A percentile compares a stretch with the other conserved stretches of the same genome.
Evolutionary conservation across 2,113 vertebrate species (phyloP).

Genomic region (Mesoclemmys tuberculata): DNA sequence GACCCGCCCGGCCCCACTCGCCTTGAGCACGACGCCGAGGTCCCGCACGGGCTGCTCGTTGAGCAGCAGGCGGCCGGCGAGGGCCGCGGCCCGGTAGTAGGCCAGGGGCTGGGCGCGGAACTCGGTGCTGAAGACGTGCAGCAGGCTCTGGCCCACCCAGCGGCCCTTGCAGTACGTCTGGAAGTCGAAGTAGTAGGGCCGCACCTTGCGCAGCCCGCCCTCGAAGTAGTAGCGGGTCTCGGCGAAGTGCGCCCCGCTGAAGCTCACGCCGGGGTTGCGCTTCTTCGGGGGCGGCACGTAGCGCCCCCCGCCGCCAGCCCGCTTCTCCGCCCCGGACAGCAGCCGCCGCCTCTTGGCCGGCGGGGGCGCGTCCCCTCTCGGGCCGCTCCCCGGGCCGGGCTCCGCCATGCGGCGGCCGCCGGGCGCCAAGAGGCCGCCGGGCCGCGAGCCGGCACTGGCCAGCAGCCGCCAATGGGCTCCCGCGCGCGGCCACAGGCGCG

Average conservation of each 20-base stretch:
- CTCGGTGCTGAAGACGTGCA: constrained; percentile 90
- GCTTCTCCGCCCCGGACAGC: constrained; percentile 54
- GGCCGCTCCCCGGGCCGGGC: background rate
- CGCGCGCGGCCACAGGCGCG: no score
- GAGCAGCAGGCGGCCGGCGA: constrained; percentile 89
- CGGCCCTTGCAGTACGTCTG: constrained; percentile 96
- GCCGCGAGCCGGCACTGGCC: no score
- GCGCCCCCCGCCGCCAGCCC: constrained; percentile 65
- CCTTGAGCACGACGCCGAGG: constrained; percentile 91
- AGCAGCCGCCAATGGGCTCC: background rate
- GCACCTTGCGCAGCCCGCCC: constrained; percentile 92
- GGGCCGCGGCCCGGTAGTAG: constrained; percentile 86
- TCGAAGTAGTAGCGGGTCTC: constrained; percentile 96
- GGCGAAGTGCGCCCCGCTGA: constrained; percentile 87
- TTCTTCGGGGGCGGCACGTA: constrained; percentile 92
- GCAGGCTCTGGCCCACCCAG: constrained; percentile 92
- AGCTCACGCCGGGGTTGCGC: constrained; percentile 88
- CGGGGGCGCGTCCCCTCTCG: background rate
- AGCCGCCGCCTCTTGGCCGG: background rate
- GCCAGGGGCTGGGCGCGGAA: constrained; percentile 89
- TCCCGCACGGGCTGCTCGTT: constrained; percentile 88
- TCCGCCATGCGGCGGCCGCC: background rate
- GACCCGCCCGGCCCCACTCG: constrained; percentile 58
- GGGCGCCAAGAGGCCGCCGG: background rate
- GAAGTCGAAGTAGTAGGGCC: constrained; percentile 94